Evolutionary conservation across 1,140 invertebrate species (phyloP), one percentile per base, ranked within the genome.

Genomic region (Papilio aristodemus): DNA sequence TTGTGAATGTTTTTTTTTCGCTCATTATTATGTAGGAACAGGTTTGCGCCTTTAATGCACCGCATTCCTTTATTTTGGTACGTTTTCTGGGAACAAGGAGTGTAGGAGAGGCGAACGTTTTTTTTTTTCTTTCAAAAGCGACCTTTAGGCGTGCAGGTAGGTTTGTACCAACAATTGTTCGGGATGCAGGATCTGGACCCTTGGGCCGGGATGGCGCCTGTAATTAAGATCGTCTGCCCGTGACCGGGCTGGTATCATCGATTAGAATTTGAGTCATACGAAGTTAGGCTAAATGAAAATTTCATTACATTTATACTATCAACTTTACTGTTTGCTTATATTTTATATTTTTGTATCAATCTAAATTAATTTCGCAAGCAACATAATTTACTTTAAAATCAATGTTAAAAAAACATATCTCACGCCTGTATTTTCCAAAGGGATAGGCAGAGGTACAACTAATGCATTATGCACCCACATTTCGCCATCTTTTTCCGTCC

Each of bases 11-110:
- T 78, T 77, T 80, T 86, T 86, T 83, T 78, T 79, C 27, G 70
- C 68, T 70, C 71, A 71, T 73, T 72, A 77, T 76, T 75, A 84
- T 79, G 46, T 70, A 68, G 69, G 63, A 85, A 85, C 83, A 83
- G 83, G 83, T 85, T 79, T 60, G 67, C 66, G 27, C 27, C 68
- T 75, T 74, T 68, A 73, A 78, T 72, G 76, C 74, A 73, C 77
- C 77, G 75, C 80, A 78, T 80, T 80, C 75, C 74, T 81, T 80
- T 81, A 79, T 80, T 83, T 78, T 73, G 71, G 74, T 67, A 73
- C 74, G 71, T 68, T 76, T 81, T 84, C 80, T 79, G 77, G 75
- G 78, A 81, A 76, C 74, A 74, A 43, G 58, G 38, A 64, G 39
- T 41, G 76, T 73, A 73, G 71, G 73, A 72, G 68, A 63, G 68